Percentiles rank a stretch among this genome's conserved stretches.
phyloP scores from a whole-genome alignment of 2,797 vertebrate species.

The Molothrus ater region DNA sequence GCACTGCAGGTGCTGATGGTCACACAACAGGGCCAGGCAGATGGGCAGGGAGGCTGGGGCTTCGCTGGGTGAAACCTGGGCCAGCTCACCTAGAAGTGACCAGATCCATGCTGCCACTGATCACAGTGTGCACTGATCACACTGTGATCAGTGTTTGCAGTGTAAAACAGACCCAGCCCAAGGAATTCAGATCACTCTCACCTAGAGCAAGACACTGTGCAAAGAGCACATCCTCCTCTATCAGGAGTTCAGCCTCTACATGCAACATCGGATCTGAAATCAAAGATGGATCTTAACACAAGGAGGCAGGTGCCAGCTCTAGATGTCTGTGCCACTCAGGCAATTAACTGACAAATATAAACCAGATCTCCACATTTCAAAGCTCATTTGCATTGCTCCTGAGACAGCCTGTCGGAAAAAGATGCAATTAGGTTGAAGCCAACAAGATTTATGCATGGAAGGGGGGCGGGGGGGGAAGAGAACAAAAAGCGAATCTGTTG shows the following conservation, averaged over 20 bases:
- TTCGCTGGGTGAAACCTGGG: neutral
- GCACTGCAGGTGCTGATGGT: rapidly evolving
- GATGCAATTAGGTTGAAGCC: slow-evolving; percentile 49
- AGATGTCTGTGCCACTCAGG: slow-evolving; percentile 19
- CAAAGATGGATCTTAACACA: slow-evolving; percentile 2
- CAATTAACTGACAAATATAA: slow-evolving; percentile 63
- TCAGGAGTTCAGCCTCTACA: neutral
- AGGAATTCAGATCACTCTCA: neutral
- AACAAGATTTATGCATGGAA: neutral
- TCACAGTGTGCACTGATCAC: too few species aligned
- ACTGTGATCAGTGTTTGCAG: neutral
- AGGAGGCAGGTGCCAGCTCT: slow-evolving; percentile 30
- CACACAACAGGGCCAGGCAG: neutral
- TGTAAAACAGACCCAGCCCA: neutral
- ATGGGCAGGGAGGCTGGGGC: neutral
- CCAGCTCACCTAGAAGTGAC: neutral
- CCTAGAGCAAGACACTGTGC: neutral
- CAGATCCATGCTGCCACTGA: neutral
- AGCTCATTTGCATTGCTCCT: slow-evolving; percentile 64
- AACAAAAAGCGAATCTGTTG: neutral
- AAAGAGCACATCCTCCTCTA: neutral
- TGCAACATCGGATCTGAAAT: neutral
- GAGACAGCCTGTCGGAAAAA: slow-evolving; percentile 56
- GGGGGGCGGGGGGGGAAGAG: neutral
- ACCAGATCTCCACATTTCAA: slow-evolving; percentile 35